These are phyloP conservation scores for Anthoptus insignis DNA, from an alignment of 2,888 invertebrate species.

Conservation along the genomic window DNA sequence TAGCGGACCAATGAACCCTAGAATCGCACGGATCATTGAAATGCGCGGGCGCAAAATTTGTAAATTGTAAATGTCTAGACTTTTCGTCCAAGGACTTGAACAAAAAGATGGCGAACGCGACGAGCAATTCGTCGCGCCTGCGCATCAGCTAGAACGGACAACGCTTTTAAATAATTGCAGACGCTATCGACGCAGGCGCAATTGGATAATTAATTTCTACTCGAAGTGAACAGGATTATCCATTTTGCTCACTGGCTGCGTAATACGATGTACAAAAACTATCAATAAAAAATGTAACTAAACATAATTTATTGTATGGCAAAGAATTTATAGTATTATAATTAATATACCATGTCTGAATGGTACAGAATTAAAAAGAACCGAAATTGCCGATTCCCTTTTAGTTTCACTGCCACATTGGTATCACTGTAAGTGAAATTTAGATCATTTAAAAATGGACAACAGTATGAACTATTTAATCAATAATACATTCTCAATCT, in stretches of 20 bases:
- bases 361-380: too few relatives aligned
- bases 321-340: not conserved
- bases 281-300: not conserved
- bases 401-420: too few relatives aligned
- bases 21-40: slow-evolving; percentile 77
- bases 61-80: slow-evolving; percentile 81
- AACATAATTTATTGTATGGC: not conserved
- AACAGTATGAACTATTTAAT: too few relatives aligned
- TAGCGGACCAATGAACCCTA: slow-evolving; percentile 77
- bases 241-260: slow-evolving; percentile 6
- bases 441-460: too few relatives aligned
- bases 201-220: slow-evolving; percentile 27
- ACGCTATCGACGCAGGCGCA: slow-evolving; percentile 61
- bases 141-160: slow-evolving; percentile 49
- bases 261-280: slow-evolving; percentile 12
- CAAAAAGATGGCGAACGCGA: slow-evolving; percentile 63
- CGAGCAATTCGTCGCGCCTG: slow-evolving; percentile 70
- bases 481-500: not conserved
- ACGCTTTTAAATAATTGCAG: slow-evolving; percentile 61
- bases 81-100: slow-evolving; percentile 71
- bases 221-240: slow-evolving; percentile 27
- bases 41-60: slow-evolving; percentile 80
- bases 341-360: too few relatives aligned
- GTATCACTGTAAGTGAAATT: too few relatives aligned
- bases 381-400: too few relatives aligned